These are phyloP conservation scores for Melanotus villosus DNA, from an alignment of 2,888 invertebrate species.

Conservation along the genomic window DNA sequence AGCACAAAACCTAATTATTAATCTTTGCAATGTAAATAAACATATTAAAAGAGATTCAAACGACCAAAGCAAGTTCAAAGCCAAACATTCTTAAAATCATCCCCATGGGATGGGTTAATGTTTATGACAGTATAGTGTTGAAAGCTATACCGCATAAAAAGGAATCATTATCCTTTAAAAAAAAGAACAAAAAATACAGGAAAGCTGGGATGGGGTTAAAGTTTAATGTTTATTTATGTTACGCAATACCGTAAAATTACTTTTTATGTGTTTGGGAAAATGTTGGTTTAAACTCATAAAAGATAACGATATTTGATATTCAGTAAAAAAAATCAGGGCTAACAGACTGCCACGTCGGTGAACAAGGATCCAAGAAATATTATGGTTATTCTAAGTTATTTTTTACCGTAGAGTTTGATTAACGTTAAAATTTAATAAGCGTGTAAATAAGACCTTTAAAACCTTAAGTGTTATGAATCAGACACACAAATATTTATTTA, in stretches of 20 bases:
- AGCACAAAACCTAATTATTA: too few species aligned
- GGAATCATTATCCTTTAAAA: slow-evolving; percentile 27
- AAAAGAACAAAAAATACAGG: slow-evolving; percentile 34
- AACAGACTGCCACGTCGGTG: too few species aligned
- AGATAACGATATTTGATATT: too few species aligned
- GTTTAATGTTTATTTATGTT: slow-evolving; percentile 41
- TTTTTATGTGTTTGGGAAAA: not conserved
- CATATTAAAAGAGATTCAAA: slow-evolving; percentile 14
- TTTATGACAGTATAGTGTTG: slow-evolving; percentile 30
- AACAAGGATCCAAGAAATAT: too few species aligned
- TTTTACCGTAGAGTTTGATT: too few species aligned
- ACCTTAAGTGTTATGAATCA: too few species aligned
- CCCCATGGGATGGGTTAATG: slow-evolving; percentile 6
- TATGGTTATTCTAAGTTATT: too few species aligned
- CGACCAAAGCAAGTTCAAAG: not conserved
- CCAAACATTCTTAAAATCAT: slow-evolving; percentile 8
- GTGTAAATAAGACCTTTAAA: too few species aligned
- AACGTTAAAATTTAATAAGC: too few species aligned
- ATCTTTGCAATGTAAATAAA: slow-evolving; percentile 20
- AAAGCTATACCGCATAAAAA: slow-evolving; percentile 39
- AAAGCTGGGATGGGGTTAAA: slow-evolving; percentile 13
- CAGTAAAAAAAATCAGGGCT: too few species aligned
- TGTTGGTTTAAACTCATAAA: not conserved
- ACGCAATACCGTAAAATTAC: slow-evolving; percentile 1
- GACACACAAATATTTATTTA: too few species aligned